Evolutionary conservation across 2,113 vertebrate genomes (phyloP).

Genomic region (Columbina picui): DNA sequence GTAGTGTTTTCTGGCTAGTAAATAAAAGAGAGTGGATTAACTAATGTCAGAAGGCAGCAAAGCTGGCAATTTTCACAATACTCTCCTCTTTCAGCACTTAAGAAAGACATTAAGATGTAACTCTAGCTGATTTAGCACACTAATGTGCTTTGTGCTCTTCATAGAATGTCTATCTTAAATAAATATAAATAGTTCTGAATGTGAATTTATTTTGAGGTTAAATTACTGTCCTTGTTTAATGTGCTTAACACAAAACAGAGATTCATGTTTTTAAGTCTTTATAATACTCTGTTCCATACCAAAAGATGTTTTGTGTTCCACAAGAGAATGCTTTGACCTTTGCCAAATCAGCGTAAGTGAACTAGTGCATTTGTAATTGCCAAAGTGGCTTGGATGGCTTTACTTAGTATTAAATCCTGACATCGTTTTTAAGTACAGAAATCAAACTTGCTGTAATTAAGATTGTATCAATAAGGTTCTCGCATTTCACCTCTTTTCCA

Average conservation of each 20-base stretch:
- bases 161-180: not conserved
- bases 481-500: not conserved
- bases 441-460: not conserved
- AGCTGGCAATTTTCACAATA: not conserved
- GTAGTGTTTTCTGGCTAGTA: not conserved
- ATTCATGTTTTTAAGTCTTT: not conserved
- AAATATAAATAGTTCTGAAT: not conserved
- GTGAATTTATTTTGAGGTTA: not conserved
- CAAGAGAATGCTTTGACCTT: not conserved
- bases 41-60: not conserved
- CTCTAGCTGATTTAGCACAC: not conserved
- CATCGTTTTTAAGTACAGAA: conserved; percentile 23
- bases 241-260: not conserved
- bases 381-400: not conserved
- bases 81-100: not conserved
- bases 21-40: not conserved
- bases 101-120: not conserved
- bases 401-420: conserved; percentile 1
- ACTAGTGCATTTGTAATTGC: not conserved
- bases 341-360: not conserved
- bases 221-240: not conserved
- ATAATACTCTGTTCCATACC: not conserved
- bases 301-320: not conserved
- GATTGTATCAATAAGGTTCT: not conserved
- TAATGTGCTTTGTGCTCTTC: not conserved